Evolutionary conservation across 2,888 invertebrate genomes (phyloP).

Genomic region (Phlogophora meticulosa): DNA sequence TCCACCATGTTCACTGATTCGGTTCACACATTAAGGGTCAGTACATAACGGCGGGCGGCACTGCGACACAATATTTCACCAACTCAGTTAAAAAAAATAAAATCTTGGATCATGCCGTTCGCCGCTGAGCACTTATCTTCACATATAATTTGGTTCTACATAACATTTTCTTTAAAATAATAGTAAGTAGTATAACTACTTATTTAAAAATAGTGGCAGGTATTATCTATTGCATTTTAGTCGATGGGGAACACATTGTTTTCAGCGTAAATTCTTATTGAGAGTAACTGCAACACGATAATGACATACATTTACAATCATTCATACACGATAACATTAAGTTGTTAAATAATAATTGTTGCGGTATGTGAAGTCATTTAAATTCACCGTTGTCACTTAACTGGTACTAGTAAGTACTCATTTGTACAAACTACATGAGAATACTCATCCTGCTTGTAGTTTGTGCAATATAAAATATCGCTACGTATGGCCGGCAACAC

Average conservation of each 20-base stretch:
- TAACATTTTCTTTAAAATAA: conserved; percentile 61
- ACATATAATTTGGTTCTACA: conserved; percentile 72
- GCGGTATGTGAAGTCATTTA: conserved; percentile 56
- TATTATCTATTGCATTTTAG: conserved; percentile 83
- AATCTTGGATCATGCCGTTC: neutral
- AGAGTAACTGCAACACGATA: conserved; percentile 53
- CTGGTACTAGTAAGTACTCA: conserved; percentile 68
- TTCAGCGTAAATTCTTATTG: conserved; percentile 69
- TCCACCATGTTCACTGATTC: conserved; percentile 50
- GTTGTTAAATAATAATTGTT: conserved; percentile 43
- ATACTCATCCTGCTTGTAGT: conserved; percentile 41
- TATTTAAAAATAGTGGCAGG: conserved; percentile 80
- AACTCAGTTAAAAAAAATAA: neutral
- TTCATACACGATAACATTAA: conserved; percentile 47
- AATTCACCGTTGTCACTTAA: conserved; percentile 55
- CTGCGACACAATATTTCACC: no score
- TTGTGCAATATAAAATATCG: conserved; percentile 54
- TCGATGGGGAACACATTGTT: conserved; percentile 84
- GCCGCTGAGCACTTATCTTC: conserved; percentile 35
- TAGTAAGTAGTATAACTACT: conserved; percentile 49
- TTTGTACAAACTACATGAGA: conserved; percentile 51
- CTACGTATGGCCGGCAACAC: conserved; percentile 54
- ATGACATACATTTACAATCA: conserved; percentile 42
- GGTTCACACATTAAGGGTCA: conserved; percentile 58
- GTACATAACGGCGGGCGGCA: neutral